These are phyloP conservation scores for Spizaetus ornatus DNA, from an alignment of 2,113 vertebrate species.

Conservation along the genomic window DNA sequence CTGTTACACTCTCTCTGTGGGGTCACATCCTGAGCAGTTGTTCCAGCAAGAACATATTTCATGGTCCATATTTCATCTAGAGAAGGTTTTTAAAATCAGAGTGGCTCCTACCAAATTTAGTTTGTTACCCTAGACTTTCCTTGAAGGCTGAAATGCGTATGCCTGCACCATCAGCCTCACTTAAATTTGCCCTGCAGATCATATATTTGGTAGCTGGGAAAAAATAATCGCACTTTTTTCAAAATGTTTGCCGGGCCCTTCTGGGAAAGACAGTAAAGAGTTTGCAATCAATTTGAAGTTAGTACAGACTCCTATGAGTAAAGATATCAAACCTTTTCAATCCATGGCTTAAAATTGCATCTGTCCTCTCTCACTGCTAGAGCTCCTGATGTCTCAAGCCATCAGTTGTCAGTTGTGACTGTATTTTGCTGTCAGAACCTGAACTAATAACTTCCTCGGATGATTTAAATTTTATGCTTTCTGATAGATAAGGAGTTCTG, in stretches of 20 bases:
- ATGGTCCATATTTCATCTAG: background rate
- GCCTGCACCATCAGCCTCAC: background rate
- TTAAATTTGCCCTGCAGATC: background rate
- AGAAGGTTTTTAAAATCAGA: conserved; percentile 19
- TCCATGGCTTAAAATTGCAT: background rate
- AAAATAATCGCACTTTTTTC: background rate
- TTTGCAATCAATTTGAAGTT: background rate
- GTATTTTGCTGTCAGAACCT: background rate
- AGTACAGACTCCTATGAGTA: background rate
- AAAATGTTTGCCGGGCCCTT: background rate
- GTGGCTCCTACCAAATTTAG: background rate
- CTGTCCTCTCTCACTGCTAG: background rate
- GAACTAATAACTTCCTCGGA: background rate
- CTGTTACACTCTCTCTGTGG: background rate
- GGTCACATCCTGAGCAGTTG: background rate
- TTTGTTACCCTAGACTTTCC: background rate
- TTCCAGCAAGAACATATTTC: background rate
- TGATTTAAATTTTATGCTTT: background rate
- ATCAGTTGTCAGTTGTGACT: background rate
- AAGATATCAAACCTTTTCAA: background rate
- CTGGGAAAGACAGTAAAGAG: background rate
- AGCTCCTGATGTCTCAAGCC: background rate
- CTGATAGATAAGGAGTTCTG: background rate
- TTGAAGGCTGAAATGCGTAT: background rate
- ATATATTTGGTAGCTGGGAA: background rate